Evolutionary conservation across 2,797 vertebrate genomes (phyloP).

Genomic region (Cyprinella venusta): DNA sequence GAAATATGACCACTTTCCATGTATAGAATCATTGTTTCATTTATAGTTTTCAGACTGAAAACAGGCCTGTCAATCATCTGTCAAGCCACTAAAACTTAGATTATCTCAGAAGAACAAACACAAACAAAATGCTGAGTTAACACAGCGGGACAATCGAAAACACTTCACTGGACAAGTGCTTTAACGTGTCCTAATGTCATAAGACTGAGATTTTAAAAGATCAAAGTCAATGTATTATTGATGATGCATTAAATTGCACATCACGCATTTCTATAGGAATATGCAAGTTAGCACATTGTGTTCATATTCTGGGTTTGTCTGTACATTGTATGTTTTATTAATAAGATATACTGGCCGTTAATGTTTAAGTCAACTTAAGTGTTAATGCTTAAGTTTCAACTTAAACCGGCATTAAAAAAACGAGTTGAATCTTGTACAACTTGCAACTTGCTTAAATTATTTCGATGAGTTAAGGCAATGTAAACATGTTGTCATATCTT

Average conservation of each 20-base stretch:
- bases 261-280: neutral
- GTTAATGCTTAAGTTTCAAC: too few species aligned
- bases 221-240: neutral
- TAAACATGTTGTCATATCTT: too few species aligned
- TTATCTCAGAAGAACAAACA: neutral
- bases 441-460: too few species aligned
- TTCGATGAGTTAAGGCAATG: too few species aligned
- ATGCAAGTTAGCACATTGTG: neutral
- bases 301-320: neutral
- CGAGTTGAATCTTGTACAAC: too few species aligned
- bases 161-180: neutral
- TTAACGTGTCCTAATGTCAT: neutral
- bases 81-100: neutral
- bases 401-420: too few species aligned
- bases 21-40: neutral
- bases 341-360: too few species aligned
- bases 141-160: neutral
- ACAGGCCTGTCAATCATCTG: neutral
- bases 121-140: too few species aligned
- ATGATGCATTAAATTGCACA: neutral
- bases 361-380: too few species aligned
- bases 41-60: neutral
- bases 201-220: neutral
- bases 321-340: neutral
- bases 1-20: neutral